These are phyloP conservation scores for Argya squamiceps DNA, from an alignment of 2,797 vertebrate species.

Conservation along the genomic window DNA sequence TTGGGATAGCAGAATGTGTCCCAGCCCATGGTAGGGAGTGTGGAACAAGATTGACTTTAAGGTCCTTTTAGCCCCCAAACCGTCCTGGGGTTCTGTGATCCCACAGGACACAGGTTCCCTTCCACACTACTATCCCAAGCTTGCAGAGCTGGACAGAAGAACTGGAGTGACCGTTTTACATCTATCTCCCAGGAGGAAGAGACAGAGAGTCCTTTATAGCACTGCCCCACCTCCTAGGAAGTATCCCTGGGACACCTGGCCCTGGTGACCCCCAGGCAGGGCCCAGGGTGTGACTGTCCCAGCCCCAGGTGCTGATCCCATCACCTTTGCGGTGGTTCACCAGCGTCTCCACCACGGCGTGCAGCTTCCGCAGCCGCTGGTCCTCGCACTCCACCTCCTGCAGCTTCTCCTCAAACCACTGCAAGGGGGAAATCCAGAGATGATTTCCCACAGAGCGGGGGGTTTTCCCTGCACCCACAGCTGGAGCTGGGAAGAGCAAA, in stretches of 20 bases:
- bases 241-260: not conserved
- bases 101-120: not conserved
- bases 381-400: slow-evolving; percentile 96
- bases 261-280: not conserved
- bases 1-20: not conserved
- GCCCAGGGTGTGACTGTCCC: not conserved
- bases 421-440: slow-evolving; percentile 27
- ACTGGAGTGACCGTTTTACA: not conserved
- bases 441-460: not conserved
- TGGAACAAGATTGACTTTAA: not conserved
- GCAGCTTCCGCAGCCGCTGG: slow-evolving; percentile 92
- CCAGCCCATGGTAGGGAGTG: not conserved
- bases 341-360: slow-evolving; percentile 87
- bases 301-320: accelerated
- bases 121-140: not conserved
- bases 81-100: not conserved
- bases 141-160: not conserved
- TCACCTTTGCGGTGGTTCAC: slow-evolving; percentile 94
- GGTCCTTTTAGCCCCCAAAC: not conserved
- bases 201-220: not conserved
- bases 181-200: not conserved
- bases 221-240: not conserved
- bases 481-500: not conserved
- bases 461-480: not conserved
- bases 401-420: slow-evolving; percentile 99